Evolutionary conservation across 1,140 invertebrate genomes (phyloP).

Genomic region (Hestina assimilis): DNA sequence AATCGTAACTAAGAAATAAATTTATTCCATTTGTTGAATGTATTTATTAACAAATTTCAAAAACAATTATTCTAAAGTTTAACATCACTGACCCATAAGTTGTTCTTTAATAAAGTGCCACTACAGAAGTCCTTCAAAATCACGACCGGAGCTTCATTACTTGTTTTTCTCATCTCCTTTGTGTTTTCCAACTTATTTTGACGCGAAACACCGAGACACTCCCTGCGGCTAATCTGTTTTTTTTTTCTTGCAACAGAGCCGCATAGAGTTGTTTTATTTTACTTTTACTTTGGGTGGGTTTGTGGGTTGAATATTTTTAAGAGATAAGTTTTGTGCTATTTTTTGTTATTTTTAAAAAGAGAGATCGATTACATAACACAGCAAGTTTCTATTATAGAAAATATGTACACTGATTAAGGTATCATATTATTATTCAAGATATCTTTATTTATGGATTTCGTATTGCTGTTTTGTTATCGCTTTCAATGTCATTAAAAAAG

Average conservation of each 20-base stretch:
- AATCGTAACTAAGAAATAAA: too few species aligned
- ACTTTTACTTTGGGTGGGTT: background rate
- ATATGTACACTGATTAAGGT: too few species aligned
- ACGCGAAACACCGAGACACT: slow-evolving; percentile 8
- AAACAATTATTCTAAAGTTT: background rate
- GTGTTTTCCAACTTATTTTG: slow-evolving; percentile 11
- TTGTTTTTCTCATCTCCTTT: slow-evolving; percentile 6
- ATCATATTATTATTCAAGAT: too few species aligned
- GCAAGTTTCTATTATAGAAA: too few species aligned
- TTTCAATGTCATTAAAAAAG: too few species aligned
- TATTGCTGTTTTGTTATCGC: too few species aligned
- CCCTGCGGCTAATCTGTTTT: slow-evolving; percentile 12
- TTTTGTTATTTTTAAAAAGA: too few species aligned
- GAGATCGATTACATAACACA: too few species aligned
- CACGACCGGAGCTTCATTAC: background rate
- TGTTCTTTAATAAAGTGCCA: slow-evolving; percentile 1
- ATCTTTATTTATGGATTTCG: too few species aligned
- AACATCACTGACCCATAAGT: slow-evolving; percentile 3
- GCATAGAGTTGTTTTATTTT: slow-evolving; percentile 1
- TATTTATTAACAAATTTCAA: too few species aligned
- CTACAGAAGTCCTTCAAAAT: background rate
- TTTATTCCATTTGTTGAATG: too few species aligned
- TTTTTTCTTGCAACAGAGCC: slow-evolving; percentile 7
- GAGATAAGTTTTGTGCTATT: background rate
- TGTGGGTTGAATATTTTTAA: background rate